These are phyloP conservation scores for Anas platyrhynchos DNA, from an alignment of 2,113 vertebrate species.

Conservation along the genomic window DNA sequence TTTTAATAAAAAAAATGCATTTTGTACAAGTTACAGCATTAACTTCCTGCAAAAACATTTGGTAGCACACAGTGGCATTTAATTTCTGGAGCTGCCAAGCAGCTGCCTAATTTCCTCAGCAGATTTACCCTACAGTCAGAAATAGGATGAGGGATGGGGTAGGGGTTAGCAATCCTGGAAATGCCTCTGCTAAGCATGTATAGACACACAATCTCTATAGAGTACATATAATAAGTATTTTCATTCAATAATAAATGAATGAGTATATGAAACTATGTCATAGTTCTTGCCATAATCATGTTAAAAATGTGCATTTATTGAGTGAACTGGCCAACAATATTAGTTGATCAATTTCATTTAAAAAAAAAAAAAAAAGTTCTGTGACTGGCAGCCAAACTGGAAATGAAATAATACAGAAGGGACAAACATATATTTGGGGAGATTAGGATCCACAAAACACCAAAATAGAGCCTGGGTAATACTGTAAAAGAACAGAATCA, in stretches of 20 bases:
- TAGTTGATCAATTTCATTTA: neutral
- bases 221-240: neutral
- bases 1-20: neutral
- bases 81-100: neutral
- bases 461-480: neutral
- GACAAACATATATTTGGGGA: neutral
- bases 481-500: neutral
- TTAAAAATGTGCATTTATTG: neutral
- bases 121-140: neutral
- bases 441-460: neutral
- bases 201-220: rapidly evolving
- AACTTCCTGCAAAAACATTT: neutral
- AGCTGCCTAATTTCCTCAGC: neutral
- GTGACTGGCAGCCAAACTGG: neutral
- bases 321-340: neutral
- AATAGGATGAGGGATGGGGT: neutral
- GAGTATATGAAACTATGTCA: neutral
- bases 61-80: neutral
- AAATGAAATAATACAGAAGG: neutral
- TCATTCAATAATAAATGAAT: neutral
- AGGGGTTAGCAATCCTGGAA: neutral
- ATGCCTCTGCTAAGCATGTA: neutral
- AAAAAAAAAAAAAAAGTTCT: neutral
- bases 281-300: neutral
- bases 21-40: neutral